A percentile compares a stretch with the other conserved stretches of the same genome.
Conservation (phyloP, 2,113 vertebrate species). For the Peromyscus maniculatus region DNA sequence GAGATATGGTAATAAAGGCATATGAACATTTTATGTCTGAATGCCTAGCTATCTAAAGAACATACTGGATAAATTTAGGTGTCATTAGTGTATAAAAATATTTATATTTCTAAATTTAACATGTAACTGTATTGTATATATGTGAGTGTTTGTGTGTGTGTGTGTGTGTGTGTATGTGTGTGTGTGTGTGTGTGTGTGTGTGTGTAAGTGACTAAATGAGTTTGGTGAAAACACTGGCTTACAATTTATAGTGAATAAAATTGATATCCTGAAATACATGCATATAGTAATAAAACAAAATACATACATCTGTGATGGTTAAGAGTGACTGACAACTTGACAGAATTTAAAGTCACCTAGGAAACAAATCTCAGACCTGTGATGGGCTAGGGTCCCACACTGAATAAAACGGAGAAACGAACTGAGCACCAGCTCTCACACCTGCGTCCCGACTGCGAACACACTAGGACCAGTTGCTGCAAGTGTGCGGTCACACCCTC, state of each 20-base stretch:
- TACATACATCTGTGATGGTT: not conserved
- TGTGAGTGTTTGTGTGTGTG: not conserved
- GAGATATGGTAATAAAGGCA: not conserved
- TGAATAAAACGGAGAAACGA: not conserved
- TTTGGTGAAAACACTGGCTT: not conserved
- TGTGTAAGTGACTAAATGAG: not conserved
- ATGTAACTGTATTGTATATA: not conserved
- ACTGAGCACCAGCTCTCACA: not conserved
- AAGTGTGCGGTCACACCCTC: not conserved
- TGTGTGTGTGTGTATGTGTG: not conserved
- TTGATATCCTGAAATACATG: not conserved
- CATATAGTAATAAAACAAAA: conserved; percentile 12
- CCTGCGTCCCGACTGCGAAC: not conserved
- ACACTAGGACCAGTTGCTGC: not conserved
- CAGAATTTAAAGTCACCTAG: not conserved
- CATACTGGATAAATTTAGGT: not conserved
- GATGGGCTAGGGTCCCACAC: not conserved
- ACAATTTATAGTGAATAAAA: not conserved
- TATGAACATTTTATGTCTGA: not conserved
- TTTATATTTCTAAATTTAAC: conserved; percentile 27
- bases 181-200: not conserved
- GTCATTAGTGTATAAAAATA: conserved; percentile 19
- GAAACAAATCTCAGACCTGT: not conserved
- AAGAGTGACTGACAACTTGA: not conserved
- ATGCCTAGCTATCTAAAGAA: conserved; percentile 3